phyloP scores from a whole-genome alignment of 2,113 vertebrate genomes.

The Hemicordylus capensis region DNA sequence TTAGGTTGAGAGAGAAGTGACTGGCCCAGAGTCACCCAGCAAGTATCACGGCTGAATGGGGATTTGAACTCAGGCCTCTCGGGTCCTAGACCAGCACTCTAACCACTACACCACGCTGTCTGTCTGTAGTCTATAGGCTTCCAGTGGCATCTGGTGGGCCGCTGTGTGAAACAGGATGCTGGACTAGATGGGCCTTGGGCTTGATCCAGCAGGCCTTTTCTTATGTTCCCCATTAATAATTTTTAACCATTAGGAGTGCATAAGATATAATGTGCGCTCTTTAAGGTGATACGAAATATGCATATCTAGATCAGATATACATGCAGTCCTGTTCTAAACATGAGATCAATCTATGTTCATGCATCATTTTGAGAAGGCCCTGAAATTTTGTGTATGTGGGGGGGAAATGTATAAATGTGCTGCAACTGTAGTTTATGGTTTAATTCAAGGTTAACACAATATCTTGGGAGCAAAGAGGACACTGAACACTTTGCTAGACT shows the following conservation, averaged over 20 bases:
- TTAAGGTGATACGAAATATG: background rate
- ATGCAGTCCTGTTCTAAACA: background rate
- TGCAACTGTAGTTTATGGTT: slow-evolving; percentile 21
- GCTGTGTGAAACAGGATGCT: too few species aligned
- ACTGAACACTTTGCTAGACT: slow-evolving; percentile 3
- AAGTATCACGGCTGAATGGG: too few species aligned
- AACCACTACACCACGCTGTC: too few species aligned
- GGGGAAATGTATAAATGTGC: slow-evolving; percentile 8
- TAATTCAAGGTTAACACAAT: slow-evolving; percentile 41
- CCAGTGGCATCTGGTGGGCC: too few species aligned
- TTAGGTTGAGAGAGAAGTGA: too few species aligned
- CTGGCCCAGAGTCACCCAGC: too few species aligned
- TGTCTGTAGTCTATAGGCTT: too few species aligned
- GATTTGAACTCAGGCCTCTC: too few species aligned
- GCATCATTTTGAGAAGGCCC: background rate
- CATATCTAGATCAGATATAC: background rate
- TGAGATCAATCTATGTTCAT: background rate
- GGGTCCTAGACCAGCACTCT: too few species aligned
- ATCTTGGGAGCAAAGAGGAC: slow-evolving; percentile 15
- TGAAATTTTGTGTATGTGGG: slow-evolving; percentile 5
- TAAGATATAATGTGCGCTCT: background rate
- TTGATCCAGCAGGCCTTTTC: too few species aligned
- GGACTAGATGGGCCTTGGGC: too few species aligned
- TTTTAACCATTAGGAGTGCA: background rate
- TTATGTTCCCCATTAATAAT: slow-evolving; percentile 12